These are phyloP conservation scores for Rhagonycha fulva DNA, from an alignment of 2,888 invertebrate genomes.

Conservation along the genomic window DNA sequence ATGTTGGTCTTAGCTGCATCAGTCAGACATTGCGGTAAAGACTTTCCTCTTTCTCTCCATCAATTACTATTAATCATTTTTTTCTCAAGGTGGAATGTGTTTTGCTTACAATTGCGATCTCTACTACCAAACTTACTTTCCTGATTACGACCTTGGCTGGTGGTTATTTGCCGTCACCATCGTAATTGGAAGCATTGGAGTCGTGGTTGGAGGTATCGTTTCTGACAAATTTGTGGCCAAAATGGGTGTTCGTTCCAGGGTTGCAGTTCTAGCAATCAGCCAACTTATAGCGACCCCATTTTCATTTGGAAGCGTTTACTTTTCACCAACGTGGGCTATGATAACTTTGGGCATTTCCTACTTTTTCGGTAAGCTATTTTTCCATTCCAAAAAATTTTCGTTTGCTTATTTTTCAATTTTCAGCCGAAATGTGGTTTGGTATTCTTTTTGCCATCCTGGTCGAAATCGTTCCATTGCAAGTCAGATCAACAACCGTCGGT, in stretches of 20 bases:
- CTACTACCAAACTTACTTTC: constrained; percentile 86
- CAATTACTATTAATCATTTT: neutral
- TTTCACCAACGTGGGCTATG: constrained; percentile 84
- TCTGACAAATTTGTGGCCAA: constrained; percentile 87
- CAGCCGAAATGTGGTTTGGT: constrained; percentile 95
- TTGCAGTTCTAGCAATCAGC: constrained; percentile 78
- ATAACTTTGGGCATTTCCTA: constrained; percentile 86
- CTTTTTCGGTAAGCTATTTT: constrained; percentile 76
- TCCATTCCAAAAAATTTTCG: neutral
- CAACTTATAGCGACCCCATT: constrained; percentile 83
- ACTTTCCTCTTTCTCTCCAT: constrained; percentile 3
- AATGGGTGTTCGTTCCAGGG: constrained; percentile 82
- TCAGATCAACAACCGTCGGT: constrained; percentile 84
- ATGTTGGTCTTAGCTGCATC: constrained; percentile 85
- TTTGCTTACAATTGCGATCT: constrained; percentile 91
- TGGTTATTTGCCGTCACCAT: constrained; percentile 89
- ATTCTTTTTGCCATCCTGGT: constrained; percentile 89
- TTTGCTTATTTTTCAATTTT: neutral
- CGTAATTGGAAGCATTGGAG: constrained; percentile 79
- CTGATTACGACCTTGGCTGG: constrained; percentile 88
- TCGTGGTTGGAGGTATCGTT: constrained; percentile 74
- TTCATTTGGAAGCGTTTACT: constrained; percentile 84
- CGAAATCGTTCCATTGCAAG: constrained; percentile 81
- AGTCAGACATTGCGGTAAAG: constrained; percentile 80
- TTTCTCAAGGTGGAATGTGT: constrained; percentile 75